phyloP scores from a whole-genome alignment of 2,888 invertebrate species.

The Drosophila basisetae region DNA sequence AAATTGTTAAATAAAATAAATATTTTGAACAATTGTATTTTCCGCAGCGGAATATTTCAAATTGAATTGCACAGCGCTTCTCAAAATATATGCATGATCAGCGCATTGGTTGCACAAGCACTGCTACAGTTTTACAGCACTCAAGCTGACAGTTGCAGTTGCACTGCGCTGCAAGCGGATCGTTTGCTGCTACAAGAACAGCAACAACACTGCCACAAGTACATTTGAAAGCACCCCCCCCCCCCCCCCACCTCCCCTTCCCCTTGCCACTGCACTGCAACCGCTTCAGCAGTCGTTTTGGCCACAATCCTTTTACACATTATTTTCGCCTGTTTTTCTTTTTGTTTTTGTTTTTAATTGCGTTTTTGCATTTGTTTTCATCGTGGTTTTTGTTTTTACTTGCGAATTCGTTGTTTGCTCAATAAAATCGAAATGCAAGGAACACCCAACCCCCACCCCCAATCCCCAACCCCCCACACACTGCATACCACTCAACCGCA shows the following conservation, averaged over 20 bases:
- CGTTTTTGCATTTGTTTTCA: conserved; percentile 74
- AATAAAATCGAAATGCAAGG: conserved; percentile 83
- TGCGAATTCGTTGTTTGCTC: conserved; percentile 84
- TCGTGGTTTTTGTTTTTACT: conserved; percentile 81
- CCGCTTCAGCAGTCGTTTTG: neutral
- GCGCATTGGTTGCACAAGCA: neutral
- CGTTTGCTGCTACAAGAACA: neutral
- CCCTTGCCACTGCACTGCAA: neutral
- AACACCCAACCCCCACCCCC: neutral
- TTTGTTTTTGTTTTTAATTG: conserved; percentile 40
- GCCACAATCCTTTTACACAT: neutral
- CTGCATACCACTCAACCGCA: conserved; percentile 3
- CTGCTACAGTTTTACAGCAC: neutral
- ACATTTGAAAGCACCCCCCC: neutral
- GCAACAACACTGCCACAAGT: neutral
- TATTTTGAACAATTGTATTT: neutral
- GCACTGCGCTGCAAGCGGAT: conserved; percentile 7
- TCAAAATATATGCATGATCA: neutral
- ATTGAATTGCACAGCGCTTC: neutral
- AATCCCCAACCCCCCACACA: neutral
- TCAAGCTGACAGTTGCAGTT: neutral
- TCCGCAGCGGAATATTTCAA: neutral
- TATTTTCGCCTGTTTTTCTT: conserved; percentile 2
- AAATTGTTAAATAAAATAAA: neutral
- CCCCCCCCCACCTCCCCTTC: too few species aligned